Conservation (phyloP, 2,797 vertebrate genomes). For the Protonibea diacanthus region DNA sequence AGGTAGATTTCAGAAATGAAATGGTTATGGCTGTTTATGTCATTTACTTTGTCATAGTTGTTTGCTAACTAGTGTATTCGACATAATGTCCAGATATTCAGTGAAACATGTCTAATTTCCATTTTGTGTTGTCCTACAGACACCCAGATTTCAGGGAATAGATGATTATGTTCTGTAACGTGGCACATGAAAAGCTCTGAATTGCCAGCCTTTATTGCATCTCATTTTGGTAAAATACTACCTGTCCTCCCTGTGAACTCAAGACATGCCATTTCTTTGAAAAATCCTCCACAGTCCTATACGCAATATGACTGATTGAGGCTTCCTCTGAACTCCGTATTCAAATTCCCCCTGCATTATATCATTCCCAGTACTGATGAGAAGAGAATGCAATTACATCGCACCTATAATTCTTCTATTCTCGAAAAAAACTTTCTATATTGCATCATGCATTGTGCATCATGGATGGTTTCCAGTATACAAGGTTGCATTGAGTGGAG, state of each 20-base stretch:
- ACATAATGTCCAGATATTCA: slow-evolving; percentile 25
- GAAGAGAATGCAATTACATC: slow-evolving; percentile 55
- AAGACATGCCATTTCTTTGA: slow-evolving; percentile 67
- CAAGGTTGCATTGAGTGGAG: slow-evolving; percentile 39
- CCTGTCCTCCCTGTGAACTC: slow-evolving; percentile 82
- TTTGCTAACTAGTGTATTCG: slow-evolving; percentile 30
- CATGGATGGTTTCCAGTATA: slow-evolving; percentile 37
- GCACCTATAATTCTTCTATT: slow-evolving; percentile 41
- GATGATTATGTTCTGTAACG: slow-evolving; percentile 68
- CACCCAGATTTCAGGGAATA: slow-evolving; percentile 32
- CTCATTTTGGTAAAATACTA: slow-evolving; percentile 78
- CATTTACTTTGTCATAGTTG: slow-evolving; percentile 21
- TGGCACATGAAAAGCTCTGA: slow-evolving; percentile 67
- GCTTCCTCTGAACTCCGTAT: slow-evolving; percentile 58
- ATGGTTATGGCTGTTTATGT: slow-evolving; percentile 27
- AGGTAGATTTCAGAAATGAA: slow-evolving; percentile 19
- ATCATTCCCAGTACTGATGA: slow-evolving; percentile 48
- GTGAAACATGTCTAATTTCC: slow-evolving; percentile 51
- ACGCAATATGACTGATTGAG: slow-evolving; percentile 55
- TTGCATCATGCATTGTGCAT: slow-evolving; percentile 43
- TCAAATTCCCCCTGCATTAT: slow-evolving; percentile 53
- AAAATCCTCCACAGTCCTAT: slow-evolving; percentile 39
- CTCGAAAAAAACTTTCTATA: slow-evolving; percentile 24
- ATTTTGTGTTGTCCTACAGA: slow-evolving; percentile 46
- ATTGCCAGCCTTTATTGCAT: slow-evolving; percentile 73